These are phyloP conservation scores for Theropithecus gelada DNA, from an alignment of 2,113 vertebrate species.

Conservation along the genomic window DNA sequence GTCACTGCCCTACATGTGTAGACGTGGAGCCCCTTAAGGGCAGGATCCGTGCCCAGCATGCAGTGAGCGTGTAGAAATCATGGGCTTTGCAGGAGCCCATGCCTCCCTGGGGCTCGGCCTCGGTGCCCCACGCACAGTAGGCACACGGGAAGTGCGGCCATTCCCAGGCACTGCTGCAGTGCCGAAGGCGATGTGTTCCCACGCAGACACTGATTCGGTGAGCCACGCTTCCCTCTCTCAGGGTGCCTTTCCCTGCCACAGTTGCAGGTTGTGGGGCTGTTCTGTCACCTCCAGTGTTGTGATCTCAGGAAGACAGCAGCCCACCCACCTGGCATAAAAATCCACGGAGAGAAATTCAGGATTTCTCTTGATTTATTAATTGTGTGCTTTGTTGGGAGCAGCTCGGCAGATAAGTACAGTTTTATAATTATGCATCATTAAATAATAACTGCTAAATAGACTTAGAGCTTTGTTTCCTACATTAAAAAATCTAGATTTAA, in stretches of 20 bases:
- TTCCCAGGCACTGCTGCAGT: not conserved
- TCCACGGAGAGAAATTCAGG: not conserved
- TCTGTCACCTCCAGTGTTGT: not conserved
- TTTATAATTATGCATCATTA: not conserved
- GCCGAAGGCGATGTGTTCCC: rapidly evolving
- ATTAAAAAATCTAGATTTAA: not conserved
- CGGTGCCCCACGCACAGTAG: not conserved
- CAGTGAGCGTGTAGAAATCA: rapidly evolving
- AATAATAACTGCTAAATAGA: not conserved
- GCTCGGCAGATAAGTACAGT: not conserved
- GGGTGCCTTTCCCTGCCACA: not conserved
- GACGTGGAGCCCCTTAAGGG: not conserved
- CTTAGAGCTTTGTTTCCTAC: not conserved
- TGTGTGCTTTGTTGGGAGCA: not conserved
- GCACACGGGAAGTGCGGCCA: not conserved
- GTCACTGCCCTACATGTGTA: rapidly evolving
- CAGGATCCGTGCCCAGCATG: not conserved
- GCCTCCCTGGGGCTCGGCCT: not conserved
- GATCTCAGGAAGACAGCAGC: not conserved
- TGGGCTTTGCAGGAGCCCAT: not conserved
- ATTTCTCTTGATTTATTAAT: too few species aligned
- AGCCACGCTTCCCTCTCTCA: rapidly evolving
- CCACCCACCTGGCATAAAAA: not conserved
- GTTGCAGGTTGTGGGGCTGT: not conserved
- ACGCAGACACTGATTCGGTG: rapidly evolving